Percentiles rank a stretch among this genome's conserved stretches.
Conservation (phyloP, 2,113 vertebrate genomes). For the Gadus chalcogrammus region DNA sequence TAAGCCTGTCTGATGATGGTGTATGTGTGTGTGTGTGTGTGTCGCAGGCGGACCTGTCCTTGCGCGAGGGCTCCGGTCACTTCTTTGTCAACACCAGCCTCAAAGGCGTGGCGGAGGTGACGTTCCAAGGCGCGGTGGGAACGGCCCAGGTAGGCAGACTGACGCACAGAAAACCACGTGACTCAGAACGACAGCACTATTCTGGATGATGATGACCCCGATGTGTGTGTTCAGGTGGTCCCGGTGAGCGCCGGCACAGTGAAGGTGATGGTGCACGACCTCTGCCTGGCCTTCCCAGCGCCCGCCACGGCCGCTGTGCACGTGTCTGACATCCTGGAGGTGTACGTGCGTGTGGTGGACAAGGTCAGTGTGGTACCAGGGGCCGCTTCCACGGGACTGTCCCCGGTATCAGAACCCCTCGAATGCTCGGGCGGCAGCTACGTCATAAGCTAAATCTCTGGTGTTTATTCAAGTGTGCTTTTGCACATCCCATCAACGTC, state of each 20-base stretch:
- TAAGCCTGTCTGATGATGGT: no score
- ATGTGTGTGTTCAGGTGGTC: constrained; percentile 73
- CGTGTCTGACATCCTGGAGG: constrained; percentile 86
- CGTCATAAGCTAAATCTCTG: no score
- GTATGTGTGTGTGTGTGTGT: no score
- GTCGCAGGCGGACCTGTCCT: constrained; percentile 77
- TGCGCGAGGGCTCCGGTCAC: constrained; percentile 89
- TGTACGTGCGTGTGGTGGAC: constrained; percentile 89
- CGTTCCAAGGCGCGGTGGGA: constrained; percentile 76
- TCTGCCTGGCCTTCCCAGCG: constrained; percentile 85
- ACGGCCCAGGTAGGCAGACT: constrained; percentile 76
- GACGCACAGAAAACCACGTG: background rate
- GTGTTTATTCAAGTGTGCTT: no score
- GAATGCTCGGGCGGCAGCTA: background rate
- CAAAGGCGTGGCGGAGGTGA: constrained; percentile 70
- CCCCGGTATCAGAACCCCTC: constrained; percentile 18
- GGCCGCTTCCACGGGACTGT: background rate
- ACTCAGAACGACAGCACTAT: background rate
- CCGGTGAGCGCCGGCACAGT: constrained; percentile 75
- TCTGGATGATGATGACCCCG: background rate
- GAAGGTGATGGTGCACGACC: constrained; percentile 88
- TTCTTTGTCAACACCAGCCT: constrained; percentile 88
- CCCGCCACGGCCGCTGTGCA: constrained; percentile 79
- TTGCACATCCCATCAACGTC: no score
- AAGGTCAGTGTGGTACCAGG: constrained; percentile 79